Conservation (phyloP, 2,888 invertebrate genomes). For the Seira musarum region DNA sequence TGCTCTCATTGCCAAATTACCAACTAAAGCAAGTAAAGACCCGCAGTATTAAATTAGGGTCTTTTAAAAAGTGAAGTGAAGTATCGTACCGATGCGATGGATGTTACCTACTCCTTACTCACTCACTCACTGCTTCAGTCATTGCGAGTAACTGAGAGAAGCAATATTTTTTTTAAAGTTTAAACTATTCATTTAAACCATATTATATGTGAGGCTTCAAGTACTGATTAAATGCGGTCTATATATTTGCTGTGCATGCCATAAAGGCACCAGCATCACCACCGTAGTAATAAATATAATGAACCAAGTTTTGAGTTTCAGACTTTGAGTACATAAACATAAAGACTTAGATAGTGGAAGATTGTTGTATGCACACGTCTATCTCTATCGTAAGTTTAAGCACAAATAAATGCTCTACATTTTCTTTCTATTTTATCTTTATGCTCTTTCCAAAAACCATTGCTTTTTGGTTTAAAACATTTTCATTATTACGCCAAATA, state of each 20-base stretch:
- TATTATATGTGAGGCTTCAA: neutral
- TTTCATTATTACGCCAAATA: neutral
- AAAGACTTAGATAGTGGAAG: too few species aligned
- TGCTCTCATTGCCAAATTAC: conserved; percentile 53
- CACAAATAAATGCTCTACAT: conserved; percentile 30
- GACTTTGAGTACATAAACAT: too few species aligned
- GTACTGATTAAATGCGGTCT: neutral
- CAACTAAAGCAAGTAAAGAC: conserved; percentile 38
- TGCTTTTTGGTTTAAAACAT: conserved; percentile 18
- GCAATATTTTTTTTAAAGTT: neutral
- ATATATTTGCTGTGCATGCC: neutral
- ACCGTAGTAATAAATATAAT: neutral
- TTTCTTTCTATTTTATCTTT: conserved; percentile 37
- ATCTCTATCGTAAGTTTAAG: too few species aligned
- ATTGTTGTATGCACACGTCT: too few species aligned
- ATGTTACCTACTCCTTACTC: neutral
- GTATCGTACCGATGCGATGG: neutral
- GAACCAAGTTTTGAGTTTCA: too few species aligned
- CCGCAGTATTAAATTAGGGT: conserved; percentile 18
- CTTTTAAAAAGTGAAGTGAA: neutral
- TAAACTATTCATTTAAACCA: neutral
- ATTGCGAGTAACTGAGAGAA: neutral
- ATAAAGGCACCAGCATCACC: neutral
- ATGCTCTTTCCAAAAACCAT: conserved; percentile 33
- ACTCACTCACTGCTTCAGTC: too few species aligned